phyloP scores from a whole-genome alignment of 2,113 vertebrate genomes.

The Mystacornis crossleyi region DNA sequence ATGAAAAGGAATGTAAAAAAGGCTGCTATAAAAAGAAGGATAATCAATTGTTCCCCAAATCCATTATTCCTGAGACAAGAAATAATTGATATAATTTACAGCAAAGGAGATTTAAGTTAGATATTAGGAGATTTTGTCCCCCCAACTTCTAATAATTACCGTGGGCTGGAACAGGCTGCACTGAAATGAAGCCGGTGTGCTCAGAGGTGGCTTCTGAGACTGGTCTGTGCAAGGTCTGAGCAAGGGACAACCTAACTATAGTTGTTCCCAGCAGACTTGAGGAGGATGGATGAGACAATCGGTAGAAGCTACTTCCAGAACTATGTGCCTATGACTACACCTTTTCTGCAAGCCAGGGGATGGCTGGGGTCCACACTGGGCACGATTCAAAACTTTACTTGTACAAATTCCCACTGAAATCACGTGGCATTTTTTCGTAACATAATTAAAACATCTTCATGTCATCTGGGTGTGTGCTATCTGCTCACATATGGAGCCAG shows the following conservation, averaged over 20 bases:
- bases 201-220: neutral
- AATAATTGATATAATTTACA: constrained; percentile 35
- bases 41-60: constrained; percentile 44
- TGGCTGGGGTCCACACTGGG: neutral
- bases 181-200: neutral
- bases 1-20: constrained; percentile 14
- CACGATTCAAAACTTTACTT: neutral
- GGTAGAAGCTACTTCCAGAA: neutral
- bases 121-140: neutral
- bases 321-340: rapidly evolving
- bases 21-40: constrained; percentile 50
- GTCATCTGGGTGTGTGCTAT: neutral
- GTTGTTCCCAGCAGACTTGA: neutral
- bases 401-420: neutral
- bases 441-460: rapidly evolving
- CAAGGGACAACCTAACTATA: neutral
- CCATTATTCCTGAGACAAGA: constrained; percentile 33
- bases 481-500: rapidly evolving
- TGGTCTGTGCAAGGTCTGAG: neutral
- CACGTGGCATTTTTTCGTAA: neutral
- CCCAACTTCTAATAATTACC: neutral
- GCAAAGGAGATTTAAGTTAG: constrained; percentile 12
- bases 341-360: neutral
- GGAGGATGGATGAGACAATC: neutral
- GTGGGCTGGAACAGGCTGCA: neutral